These are phyloP conservation scores for Clarias pachynema DNA, from an alignment of 2,797 vertebrate species.

Conservation along the genomic window DNA sequence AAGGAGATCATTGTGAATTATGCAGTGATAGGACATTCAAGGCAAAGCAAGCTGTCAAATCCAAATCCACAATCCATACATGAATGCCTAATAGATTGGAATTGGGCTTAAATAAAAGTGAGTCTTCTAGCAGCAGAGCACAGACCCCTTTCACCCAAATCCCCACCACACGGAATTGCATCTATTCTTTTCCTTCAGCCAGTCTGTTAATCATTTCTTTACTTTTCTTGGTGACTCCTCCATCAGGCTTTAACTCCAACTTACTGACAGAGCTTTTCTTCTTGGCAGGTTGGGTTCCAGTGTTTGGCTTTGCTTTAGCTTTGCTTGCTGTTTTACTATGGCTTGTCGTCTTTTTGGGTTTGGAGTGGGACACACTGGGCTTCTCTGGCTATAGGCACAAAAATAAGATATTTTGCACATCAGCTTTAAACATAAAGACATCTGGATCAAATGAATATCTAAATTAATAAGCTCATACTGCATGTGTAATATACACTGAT, in stretches of 20 bases:
- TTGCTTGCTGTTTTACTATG: constrained; percentile 88
- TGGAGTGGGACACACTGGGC: constrained; percentile 83
- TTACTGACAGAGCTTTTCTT: constrained; percentile 81
- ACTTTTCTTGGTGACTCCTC: constrained; percentile 90
- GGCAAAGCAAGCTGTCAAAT: constrained; percentile 41
- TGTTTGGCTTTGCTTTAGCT: constrained; percentile 90
- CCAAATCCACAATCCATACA: constrained; percentile 25
- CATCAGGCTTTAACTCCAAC: constrained; percentile 78
- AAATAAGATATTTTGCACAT: constrained; percentile 24
- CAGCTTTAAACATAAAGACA: constrained; percentile 9
- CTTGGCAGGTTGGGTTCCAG: constrained; percentile 85
- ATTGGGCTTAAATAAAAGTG: constrained; percentile 53
- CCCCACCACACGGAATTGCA: constrained; percentile 67
- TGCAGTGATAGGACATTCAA: constrained; percentile 33
- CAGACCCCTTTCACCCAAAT: constrained; percentile 54
- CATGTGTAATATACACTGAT: background rate
- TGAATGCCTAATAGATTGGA: constrained; percentile 20
- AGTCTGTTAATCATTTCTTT: constrained; percentile 99
- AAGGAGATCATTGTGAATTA: constrained; percentile 25
- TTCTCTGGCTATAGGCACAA: constrained; percentile 82
- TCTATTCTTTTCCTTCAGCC: constrained; percentile 95
- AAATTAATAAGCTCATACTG: background rate
- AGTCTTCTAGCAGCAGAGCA: constrained; percentile 75
- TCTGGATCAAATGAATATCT: background rate
- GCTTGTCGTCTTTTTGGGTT: constrained; percentile 94